Base-by-base conservation (phyloP, 2,113 vertebrate species). In the Desmodus rotundus region DNA sequence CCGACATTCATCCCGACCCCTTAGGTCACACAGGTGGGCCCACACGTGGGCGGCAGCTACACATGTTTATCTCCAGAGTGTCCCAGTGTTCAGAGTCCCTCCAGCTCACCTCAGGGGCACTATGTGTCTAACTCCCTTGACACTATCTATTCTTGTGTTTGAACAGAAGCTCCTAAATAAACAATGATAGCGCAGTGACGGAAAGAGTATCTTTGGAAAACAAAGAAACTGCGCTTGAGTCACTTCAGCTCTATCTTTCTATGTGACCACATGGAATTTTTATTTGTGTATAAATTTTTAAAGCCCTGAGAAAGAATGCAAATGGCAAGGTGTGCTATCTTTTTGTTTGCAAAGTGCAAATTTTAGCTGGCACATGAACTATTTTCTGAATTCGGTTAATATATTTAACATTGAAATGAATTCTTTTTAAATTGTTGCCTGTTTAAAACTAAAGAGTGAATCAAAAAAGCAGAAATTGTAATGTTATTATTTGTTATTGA, bases 171-270 rank as follows among this genome's bases (percentile, higher is more conserved):
- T 82, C 65, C 52, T 84, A 73, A 78, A 78, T 78, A 95, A 95
- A 96, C 91, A 87, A 50, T 5, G 5, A 65, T 28, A 83, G 43
- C 82, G 47, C 61, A 31, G n/a, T 82, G 93, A 24, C 20, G 7
- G 54, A 78, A 96, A 90, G 87, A 74, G 1, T n/a, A 45, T 65
- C 81, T 86, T 72, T 31, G 45, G n/a, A 73, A 96, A 95, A 78
- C 95, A 95, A 93, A 96, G 81, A 61, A 58, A 43, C 33, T 17
- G 24, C 91, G 38, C 54, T 52, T 80, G 78, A 95, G 47, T 77
- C 72, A 52, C 52, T 76, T 81, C 78, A 14, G 8, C 72, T 87
- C 78, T 93, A 73, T 89, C 93, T 65, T 86, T 91, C 61, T 56
- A 50, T 43, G n/a, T 17, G 45, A 73, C 74, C 56, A 93, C 54